Percentiles rank a stretch among this genome's conserved stretches.
Evolutionary conservation across 2,113 vertebrate species (phyloP).

Genomic region (Chlorodrepanis virens): DNA sequence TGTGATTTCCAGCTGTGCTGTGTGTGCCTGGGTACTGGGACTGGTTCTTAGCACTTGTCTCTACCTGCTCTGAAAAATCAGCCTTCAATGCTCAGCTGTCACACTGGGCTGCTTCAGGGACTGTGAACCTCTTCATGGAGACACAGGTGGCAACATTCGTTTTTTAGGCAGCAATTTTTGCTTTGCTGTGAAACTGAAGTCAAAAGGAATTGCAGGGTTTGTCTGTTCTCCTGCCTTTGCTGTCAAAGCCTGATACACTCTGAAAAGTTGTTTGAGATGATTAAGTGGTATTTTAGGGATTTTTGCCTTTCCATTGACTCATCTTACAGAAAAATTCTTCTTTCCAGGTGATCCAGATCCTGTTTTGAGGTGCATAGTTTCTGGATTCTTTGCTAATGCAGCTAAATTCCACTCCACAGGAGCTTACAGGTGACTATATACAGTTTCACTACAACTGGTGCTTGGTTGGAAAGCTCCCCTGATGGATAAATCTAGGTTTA

Average conservation of each 20-base stretch:
- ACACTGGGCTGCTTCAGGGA: background rate
- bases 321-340: background rate
- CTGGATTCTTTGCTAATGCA: conserved; percentile 95
- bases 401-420: conserved; percentile 95
- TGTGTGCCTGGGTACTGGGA: rapidly evolving
- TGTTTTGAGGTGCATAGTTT: conserved; percentile 91
- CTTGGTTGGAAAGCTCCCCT: background rate
- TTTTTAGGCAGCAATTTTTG: background rate
- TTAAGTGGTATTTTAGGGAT: background rate
- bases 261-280: background rate
- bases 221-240: background rate
- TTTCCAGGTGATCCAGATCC: conserved; percentile 92
- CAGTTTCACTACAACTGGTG: background rate
- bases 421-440: conserved; percentile 84
- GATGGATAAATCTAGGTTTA: background rate
- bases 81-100: background rate
- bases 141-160: background rate
- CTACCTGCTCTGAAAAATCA: background rate
- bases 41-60: background rate
- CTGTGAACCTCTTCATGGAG: background rate
- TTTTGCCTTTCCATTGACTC: background rate
- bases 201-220: background rate
- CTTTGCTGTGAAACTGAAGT: background rate
- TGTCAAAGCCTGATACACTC: background rate
- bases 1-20: background rate